A percentile compares a stretch with the other conserved stretches of the same genome.
Conservation (phyloP, 2,888 invertebrate species). For the Idaea biselata region DNA sequence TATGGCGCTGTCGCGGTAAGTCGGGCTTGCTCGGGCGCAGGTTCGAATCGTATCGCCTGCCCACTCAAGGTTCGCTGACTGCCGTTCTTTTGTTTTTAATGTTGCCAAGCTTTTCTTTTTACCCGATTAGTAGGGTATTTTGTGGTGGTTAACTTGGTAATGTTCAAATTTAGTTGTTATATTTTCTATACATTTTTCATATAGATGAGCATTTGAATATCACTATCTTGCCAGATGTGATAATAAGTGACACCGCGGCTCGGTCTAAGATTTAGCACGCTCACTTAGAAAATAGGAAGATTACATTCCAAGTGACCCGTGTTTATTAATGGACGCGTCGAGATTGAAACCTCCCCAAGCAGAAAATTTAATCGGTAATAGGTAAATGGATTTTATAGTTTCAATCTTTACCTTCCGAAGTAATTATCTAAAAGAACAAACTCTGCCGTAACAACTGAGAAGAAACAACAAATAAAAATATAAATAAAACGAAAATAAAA, state of each 20-base stretch:
- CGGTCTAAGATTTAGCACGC: too few relatives aligned
- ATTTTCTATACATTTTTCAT: too few relatives aligned
- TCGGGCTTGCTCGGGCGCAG: slow-evolving; percentile 84
- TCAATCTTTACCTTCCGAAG: neutral
- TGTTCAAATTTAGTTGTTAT: too few relatives aligned
- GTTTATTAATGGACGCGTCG: too few relatives aligned
- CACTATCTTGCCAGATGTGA: too few relatives aligned
- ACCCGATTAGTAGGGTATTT: slow-evolving; percentile 13
- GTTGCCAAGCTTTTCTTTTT: slow-evolving; percentile 54
- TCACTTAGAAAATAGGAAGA: too few relatives aligned
- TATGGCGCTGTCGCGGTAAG: slow-evolving; percentile 69
- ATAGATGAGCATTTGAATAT: too few relatives aligned
- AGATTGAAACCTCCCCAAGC: too few relatives aligned
- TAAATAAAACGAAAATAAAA: slow-evolving; percentile 26
- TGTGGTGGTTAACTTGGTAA: too few relatives aligned
- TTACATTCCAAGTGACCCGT: too few relatives aligned
- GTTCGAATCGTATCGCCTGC: slow-evolving; percentile 82
- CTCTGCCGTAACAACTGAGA: slow-evolving; percentile 3
- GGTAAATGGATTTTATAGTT: neutral
- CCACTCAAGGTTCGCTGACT: slow-evolving; percentile 84
- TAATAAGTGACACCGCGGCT: too few relatives aligned
- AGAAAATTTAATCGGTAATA: too few relatives aligned
- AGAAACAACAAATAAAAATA: slow-evolving; percentile 19
- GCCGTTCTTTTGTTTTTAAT: slow-evolving; percentile 81
- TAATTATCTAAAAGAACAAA: slow-evolving; percentile 3